These are phyloP conservation scores for Tringa solitaria DNA, from an alignment of 2,113 vertebrate species.

Conservation along the genomic window DNA sequence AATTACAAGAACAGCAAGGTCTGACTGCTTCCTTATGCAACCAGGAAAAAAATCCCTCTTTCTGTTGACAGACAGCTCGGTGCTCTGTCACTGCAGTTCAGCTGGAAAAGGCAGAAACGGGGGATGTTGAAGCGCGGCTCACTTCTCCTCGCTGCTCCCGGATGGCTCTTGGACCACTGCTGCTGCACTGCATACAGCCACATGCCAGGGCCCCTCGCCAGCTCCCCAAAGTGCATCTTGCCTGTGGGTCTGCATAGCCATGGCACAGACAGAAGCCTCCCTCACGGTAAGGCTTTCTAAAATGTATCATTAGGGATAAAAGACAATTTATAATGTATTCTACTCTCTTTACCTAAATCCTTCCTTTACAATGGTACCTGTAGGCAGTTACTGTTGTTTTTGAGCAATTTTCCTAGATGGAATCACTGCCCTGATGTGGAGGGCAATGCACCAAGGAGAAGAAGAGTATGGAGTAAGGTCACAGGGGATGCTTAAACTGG, in stretches of 20 bases:
- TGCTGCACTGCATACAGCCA: rapidly evolving
- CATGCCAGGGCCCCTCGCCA: rapidly evolving
- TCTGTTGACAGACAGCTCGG: background rate
- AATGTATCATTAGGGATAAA: background rate
- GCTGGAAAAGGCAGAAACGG: background rate
- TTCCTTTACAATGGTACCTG: background rate
- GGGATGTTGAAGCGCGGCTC: background rate
- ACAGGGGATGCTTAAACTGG: background rate
- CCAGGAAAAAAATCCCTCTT: background rate
- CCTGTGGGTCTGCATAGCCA: background rate
- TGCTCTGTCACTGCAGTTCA: background rate
- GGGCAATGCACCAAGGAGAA: background rate
- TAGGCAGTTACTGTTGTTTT: background rate
- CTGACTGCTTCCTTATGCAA: slow-evolving; percentile 29
- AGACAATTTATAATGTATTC: background rate
- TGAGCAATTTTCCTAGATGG: background rate
- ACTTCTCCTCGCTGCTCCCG: rapidly evolving
- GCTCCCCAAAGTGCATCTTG: rapidly evolving
- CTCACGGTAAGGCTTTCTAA: background rate
- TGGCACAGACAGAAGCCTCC: rapidly evolving
- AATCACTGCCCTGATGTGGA: background rate
- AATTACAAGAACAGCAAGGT: background rate
- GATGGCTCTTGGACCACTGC: background rate
- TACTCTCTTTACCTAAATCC: background rate
- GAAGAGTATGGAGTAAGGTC: background rate